Evolutionary conservation across 1,140 invertebrate species (phyloP), one percentile per base, ranked within the genome.

Genomic region (Magallana angulata): DNA sequence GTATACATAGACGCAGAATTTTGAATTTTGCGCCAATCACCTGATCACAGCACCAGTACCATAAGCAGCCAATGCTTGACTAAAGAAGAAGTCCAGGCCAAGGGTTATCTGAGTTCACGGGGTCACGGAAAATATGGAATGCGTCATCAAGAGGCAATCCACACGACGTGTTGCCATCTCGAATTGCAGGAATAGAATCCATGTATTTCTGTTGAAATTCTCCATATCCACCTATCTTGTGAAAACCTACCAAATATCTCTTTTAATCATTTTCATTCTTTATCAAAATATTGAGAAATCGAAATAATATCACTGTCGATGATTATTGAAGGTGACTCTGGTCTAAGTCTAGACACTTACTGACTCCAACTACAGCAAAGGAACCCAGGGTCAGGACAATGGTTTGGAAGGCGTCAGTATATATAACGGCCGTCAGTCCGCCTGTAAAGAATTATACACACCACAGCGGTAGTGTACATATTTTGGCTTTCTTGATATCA

Each of bases 1-100:
- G 24, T 24, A 24, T 24, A 24, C 24, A 24, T n/a, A 11, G 71
- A 82, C 11, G 36, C 36, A 48, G 36, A 48, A 48, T 4, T 48
- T 48, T 48, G 36, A 48, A 48, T 48, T 48, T 48, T 5, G 36
- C 36, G 36, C 56, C 48, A 57, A 64, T 84, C 90, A 95, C 95
- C 94, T 96, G 95, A 90, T 96, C 95, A 8, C 95, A 95, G 89
- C 95, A 96, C 95, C 95, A 96, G 90, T 96, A 96, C 96, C 95
- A 96, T 57, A 96, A 93, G 57, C 94, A 94, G 12, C 94, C 95
- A 64, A 96, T 93, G 0, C 95, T 94, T 7, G 96, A 90, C 9
- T 95, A 95, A 85, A 95, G 93, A 57, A 95, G 84, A 64, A 95
- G 93, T 11, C 95, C 96, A 12, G 95, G 94, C 96, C 96, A 96